Evolutionary conservation across 2,113 vertebrate genomes (phyloP).

Genomic region (Antechinus stuartii): DNA sequence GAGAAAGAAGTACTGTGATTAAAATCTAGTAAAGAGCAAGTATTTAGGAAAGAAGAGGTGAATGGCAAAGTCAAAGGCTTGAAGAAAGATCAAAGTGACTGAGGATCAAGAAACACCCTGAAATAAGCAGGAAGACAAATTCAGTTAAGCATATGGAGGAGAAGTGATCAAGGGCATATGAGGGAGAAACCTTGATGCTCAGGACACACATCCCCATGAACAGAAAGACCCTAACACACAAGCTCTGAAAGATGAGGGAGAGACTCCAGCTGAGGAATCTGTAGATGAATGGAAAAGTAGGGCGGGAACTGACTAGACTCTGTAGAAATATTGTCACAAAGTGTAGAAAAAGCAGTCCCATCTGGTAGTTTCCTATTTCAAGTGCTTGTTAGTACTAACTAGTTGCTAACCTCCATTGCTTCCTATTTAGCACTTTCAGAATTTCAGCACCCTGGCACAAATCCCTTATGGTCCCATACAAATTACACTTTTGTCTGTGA

Average conservation of each 20-base stretch:
- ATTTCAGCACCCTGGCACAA: not conserved
- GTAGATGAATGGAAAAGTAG: not conserved
- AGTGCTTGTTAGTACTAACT: not conserved
- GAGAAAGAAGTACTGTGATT: not conserved
- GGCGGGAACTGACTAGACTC: not conserved
- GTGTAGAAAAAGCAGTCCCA: not conserved
- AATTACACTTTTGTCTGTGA: not conserved
- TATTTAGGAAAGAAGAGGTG: not conserved
- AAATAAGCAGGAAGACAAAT: not conserved
- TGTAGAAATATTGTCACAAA: not conserved
- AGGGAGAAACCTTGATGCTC: not conserved
- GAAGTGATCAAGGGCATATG: not conserved
- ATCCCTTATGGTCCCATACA: not conserved
- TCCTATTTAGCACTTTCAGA: not conserved
- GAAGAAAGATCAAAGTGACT: not conserved
- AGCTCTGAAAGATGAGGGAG: not conserved
- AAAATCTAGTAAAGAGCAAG: not conserved
- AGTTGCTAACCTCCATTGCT: not conserved
- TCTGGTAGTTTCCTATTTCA: not conserved
- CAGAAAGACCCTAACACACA: not conserved
- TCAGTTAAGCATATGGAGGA: not conserved
- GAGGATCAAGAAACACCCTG: not conserved
- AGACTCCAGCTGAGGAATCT: not conserved
- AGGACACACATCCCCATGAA: not conserved
- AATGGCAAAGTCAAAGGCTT: not conserved